These are phyloP conservation scores for Acanthosoma haemorrhoidale DNA, from an alignment of 2,888 invertebrate species.

Conservation along the genomic window DNA sequence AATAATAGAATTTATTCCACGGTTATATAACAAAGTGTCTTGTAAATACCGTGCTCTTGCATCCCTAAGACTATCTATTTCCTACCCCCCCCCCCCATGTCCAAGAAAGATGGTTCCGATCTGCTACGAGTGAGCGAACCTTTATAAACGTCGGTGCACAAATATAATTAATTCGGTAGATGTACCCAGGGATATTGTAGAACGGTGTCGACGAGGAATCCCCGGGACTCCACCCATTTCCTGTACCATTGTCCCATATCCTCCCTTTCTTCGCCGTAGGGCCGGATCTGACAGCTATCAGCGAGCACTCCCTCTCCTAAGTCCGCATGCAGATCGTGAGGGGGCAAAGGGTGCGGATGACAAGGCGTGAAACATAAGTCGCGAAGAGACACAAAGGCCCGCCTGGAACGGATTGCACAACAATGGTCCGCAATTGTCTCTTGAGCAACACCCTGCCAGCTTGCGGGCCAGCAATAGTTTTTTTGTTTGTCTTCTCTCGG, in stretches of 20 bases:
- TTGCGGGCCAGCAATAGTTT: too few species aligned
- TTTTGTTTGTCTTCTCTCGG: too few species aligned
- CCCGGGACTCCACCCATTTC: conserved; percentile 11
- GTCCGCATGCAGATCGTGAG: conserved; percentile 7
- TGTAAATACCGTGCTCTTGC: too few species aligned
- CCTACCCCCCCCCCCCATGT: too few species aligned
- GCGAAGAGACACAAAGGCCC: neutral
- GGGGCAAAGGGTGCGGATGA: neutral
- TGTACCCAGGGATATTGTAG: too few species aligned
- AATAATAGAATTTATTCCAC: too few species aligned
- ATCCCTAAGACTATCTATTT: too few species aligned
- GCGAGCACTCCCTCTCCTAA: neutral
- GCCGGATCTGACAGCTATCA: conserved; percentile 4
- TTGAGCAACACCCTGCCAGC: neutral
- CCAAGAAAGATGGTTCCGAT: too few species aligned
- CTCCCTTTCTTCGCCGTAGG: neutral
- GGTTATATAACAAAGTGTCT: too few species aligned
- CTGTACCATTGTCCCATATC: conserved; percentile 3
- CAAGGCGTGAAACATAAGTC: conserved; percentile 8
- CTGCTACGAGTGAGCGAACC: too few species aligned
- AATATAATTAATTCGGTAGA: too few species aligned
- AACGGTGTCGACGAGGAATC: neutral
- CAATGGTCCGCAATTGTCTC: neutral
- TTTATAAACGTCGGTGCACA: too few species aligned
- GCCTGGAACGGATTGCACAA: neutral